Conservation (phyloP, 2,888 invertebrate genomes). For the Galerucella calmariensis region DNA sequence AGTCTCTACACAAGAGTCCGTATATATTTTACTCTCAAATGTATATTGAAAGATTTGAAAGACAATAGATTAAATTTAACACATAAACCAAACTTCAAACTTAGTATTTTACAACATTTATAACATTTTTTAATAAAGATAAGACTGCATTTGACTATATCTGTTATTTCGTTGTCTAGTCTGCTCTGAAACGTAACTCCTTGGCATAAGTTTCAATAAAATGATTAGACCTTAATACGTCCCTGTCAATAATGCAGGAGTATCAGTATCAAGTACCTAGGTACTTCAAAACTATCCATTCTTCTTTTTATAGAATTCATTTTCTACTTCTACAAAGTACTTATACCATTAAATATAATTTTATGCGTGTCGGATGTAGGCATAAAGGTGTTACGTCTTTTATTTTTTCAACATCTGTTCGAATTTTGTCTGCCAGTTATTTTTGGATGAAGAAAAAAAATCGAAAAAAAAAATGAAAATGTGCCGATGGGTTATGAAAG, state of each 20-base stretch:
- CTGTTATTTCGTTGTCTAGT: too few species aligned
- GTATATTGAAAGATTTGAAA: too few species aligned
- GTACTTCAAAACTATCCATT: background rate
- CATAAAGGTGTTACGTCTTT: slow-evolving; percentile 14
- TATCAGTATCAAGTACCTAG: background rate
- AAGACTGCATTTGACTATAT: too few species aligned
- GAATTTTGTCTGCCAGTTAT: background rate
- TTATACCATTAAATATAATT: slow-evolving; percentile 1
- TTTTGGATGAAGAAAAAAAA: background rate
- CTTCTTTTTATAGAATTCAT: slow-evolving; percentile 14
- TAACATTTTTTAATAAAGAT: too few species aligned
- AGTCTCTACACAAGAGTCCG: too few species aligned
- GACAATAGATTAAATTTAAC: too few species aligned
- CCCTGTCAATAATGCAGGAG: background rate
- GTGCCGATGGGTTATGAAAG: slow-evolving; percentile 12
- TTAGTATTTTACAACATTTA: too few species aligned
- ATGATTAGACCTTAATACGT: too few species aligned
- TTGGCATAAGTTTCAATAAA: too few species aligned
- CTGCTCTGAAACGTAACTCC: too few species aligned
- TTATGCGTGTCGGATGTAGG: slow-evolving; percentile 2
- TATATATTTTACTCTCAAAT: too few species aligned
- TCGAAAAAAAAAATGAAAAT: background rate
- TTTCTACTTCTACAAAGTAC: background rate
- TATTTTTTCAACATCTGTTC: slow-evolving; percentile 8
- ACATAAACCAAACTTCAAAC: too few species aligned